These are phyloP conservation scores for Alauda arvensis DNA, from an alignment of 2,797 vertebrate species.

Conservation along the genomic window DNA sequence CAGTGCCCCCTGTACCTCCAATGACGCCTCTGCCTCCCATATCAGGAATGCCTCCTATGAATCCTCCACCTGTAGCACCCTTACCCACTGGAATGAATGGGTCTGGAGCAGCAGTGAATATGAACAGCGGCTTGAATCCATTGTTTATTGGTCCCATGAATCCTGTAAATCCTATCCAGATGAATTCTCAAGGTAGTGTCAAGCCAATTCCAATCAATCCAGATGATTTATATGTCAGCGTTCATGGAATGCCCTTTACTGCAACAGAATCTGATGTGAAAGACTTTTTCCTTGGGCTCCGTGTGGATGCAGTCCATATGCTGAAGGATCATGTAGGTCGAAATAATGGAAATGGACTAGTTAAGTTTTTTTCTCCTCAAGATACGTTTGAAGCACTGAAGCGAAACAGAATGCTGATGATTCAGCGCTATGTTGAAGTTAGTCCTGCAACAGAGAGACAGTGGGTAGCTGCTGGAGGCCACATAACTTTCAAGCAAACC, in stretches of 20 bases:
- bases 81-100: conserved; percentile 84
- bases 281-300: conserved; percentile 92
- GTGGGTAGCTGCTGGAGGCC: conserved; percentile 85
- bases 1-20: conserved; percentile 87
- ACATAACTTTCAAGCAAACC: conserved; percentile 77
- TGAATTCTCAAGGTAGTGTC: conserved; percentile 88
- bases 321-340: conserved; percentile 89
- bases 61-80: conserved; percentile 90
- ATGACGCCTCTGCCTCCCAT: conserved; percentile 90
- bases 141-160: conserved; percentile 90
- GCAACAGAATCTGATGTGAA: conserved; percentile 89
- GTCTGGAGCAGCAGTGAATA: conserved; percentile 82
- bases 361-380: conserved; percentile 92
- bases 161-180: conserved; percentile 81
- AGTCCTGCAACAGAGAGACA: conserved; percentile 91
- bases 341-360: conserved; percentile 89
- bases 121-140: conserved; percentile 85
- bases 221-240: conserved; percentile 89
- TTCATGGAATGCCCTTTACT: conserved; percentile 93
- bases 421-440: conserved; percentile 94
- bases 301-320: conserved; percentile 86
- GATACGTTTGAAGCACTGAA: conserved; percentile 95
- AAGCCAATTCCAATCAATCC: conserved; percentile 86
- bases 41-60: conserved; percentile 89
- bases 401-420: conserved; percentile 91